phyloP scores from a whole-genome alignment of 1,140 invertebrate species.

The roundworm (Caenorhabditis elegans) region DNA sequence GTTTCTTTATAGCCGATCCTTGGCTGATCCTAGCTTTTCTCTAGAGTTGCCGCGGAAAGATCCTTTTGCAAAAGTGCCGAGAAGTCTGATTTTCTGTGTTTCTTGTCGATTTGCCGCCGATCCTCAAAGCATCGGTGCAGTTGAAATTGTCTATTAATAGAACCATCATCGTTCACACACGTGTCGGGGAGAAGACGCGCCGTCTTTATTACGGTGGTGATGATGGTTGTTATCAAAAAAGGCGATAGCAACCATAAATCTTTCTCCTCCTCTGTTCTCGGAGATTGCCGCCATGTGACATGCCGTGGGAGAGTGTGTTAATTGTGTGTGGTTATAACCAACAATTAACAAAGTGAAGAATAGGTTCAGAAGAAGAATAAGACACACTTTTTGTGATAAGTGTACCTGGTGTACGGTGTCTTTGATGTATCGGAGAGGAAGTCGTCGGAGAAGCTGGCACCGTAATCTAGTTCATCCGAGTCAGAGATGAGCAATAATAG shows the following conservation, averaged over 20 bases:
- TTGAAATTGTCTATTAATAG: constrained; percentile 26
- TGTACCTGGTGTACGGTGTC: background rate
- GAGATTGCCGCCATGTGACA: constrained; percentile 23
- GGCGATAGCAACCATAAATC: constrained; percentile 21
- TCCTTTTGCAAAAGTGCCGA: too few species aligned
- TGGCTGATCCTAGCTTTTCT: too few species aligned
- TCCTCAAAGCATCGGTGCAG: too few species aligned
- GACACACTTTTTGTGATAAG: constrained; percentile 1
- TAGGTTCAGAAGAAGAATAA: background rate
- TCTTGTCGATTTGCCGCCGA: too few species aligned
- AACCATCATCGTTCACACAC: background rate
- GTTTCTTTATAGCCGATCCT: too few species aligned
- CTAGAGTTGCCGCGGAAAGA: too few species aligned
- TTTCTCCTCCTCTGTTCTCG: constrained; percentile 12
- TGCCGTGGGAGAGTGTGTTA: constrained; percentile 9
- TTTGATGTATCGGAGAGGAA: too few species aligned
- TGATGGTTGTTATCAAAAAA: background rate
- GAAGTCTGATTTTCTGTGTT: too few species aligned
- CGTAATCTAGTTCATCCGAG: too few species aligned
- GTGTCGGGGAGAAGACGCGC: background rate
- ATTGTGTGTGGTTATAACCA: background rate
- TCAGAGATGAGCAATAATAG: too few species aligned
- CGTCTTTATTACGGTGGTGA: background rate
- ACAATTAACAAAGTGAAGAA: background rate
- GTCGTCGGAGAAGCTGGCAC: too few species aligned